These are phyloP conservation scores for Creontiades dilutus DNA, from an alignment of 2,888 invertebrate genomes.

Conservation along the genomic window DNA sequence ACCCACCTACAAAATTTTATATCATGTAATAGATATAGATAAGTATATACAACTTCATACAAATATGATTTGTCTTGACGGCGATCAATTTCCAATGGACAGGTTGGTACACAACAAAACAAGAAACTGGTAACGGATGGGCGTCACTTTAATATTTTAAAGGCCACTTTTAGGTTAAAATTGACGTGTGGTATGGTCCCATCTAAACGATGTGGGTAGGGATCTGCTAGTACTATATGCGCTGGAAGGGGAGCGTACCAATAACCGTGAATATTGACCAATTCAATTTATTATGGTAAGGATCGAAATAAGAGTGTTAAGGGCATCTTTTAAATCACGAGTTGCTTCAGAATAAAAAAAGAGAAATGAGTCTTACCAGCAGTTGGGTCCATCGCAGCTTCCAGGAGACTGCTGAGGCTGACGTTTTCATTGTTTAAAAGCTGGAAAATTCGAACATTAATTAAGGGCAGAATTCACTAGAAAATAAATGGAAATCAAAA, in stretches of 20 bases:
- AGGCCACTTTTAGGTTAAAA: conserved; percentile 1
- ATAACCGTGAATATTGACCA: conserved; percentile 22
- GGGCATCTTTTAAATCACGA: neutral
- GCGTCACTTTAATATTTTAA: conserved; percentile 9
- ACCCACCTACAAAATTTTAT: neutral
- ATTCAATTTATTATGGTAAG: neutral
- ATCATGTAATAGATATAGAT: neutral
- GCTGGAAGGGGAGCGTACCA: conserved; percentile 23
- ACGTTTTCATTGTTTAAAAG: conserved; percentile 60
- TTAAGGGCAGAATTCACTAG: neutral
- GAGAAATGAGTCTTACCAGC: conserved; percentile 24
- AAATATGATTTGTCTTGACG: conserved; percentile 1
- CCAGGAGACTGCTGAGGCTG: conserved; percentile 70
- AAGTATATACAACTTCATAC: conserved; percentile 17
- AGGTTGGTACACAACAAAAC: conserved; percentile 16
- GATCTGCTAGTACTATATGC: conserved; percentile 16
- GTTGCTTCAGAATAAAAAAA: conserved; percentile 16
- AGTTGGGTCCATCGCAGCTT: conserved; percentile 66
- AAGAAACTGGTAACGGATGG: neutral
- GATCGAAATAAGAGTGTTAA: conserved; percentile 2
- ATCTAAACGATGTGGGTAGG: conserved; percentile 17
- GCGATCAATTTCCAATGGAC: conserved; percentile 21
- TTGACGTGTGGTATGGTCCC: neutral
- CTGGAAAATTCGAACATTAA: conserved; percentile 41
- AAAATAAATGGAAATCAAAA: too few species aligned